phyloP scores from a whole-genome alignment of 2,797 vertebrate genomes.

The Hoplostethus mediterraneus region DNA sequence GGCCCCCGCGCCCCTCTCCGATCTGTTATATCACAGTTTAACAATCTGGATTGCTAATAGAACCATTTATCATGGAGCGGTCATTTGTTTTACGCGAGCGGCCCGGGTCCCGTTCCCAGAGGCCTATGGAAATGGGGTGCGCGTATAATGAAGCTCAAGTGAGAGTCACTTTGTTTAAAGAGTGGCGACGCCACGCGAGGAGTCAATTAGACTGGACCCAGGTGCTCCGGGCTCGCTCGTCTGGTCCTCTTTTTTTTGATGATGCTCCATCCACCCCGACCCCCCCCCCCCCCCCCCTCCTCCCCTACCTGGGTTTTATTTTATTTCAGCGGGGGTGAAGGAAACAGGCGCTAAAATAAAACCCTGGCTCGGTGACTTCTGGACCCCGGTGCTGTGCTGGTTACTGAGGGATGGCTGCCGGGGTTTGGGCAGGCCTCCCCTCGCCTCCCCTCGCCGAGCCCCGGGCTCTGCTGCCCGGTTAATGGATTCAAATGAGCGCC shows the following conservation, averaged over 20 bases:
- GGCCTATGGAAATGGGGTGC: slow-evolving; percentile 89
- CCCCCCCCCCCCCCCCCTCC: background rate
- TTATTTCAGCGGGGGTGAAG: slow-evolving; percentile 16
- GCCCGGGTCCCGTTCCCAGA: slow-evolving; percentile 88
- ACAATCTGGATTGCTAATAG: slow-evolving; percentile 99
- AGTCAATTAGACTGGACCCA: slow-evolving; percentile 78
- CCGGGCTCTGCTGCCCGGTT: slow-evolving; percentile 58
- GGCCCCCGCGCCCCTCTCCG: slow-evolving; percentile 85
- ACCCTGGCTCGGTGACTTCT: slow-evolving; percentile 7
- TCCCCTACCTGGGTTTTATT: background rate
- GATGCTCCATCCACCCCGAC: background rate
- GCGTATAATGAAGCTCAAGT: slow-evolving; percentile 81
- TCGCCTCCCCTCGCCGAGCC: slow-evolving; percentile 20
- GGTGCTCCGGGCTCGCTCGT: slow-evolving; percentile 63
- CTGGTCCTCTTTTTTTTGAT: slow-evolving; percentile 34
- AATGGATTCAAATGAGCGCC: slow-evolving; percentile 83
- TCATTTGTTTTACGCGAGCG: slow-evolving; percentile 91
- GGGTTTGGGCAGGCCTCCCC: slow-evolving; percentile 4
- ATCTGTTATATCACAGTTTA: slow-evolving; percentile 95
- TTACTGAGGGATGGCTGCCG: slow-evolving; percentile 6
- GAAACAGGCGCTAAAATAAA: slow-evolving; percentile 4
- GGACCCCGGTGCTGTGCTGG: slow-evolving; percentile 12
- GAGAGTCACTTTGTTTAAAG: slow-evolving; percentile 79
- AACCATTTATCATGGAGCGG: slow-evolving; percentile 96
- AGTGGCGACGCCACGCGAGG: slow-evolving; percentile 50